phyloP scores from a whole-genome alignment of 2,797 vertebrate genomes.

The Sebastes iracundus region DNA sequence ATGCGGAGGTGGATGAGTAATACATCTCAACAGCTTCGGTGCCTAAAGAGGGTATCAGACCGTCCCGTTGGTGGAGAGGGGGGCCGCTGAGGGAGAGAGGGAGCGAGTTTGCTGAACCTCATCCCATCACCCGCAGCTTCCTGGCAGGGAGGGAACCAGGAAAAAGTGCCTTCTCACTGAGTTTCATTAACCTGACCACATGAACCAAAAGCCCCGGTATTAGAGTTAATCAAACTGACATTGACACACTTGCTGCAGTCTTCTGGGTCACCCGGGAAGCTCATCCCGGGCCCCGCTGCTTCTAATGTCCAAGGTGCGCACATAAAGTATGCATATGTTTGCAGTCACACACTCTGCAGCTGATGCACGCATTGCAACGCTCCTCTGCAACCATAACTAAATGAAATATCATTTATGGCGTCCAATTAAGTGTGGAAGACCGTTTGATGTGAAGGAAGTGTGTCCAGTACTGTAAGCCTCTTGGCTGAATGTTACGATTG shows the following conservation, averaged over 20 bases:
- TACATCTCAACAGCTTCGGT: slow-evolving; percentile 43
- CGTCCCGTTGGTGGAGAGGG: slow-evolving; percentile 47
- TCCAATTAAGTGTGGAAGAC: slow-evolving; percentile 71
- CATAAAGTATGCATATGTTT: slow-evolving; percentile 50
- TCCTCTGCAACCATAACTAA: slow-evolving; percentile 41
- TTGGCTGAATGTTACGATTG: slow-evolving; percentile 50
- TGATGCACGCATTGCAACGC: slow-evolving; percentile 15
- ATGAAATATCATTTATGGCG: slow-evolving; percentile 70
- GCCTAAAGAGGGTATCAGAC: slow-evolving; percentile 68
- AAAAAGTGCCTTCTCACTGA: slow-evolving; percentile 79
- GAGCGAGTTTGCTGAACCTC: slow-evolving; percentile 74
- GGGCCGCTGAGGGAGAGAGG: slow-evolving; percentile 38
- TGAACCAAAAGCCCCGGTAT: slow-evolving; percentile 82
- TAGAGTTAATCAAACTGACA: slow-evolving; percentile 84
- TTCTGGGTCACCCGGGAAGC: slow-evolving; percentile 71
- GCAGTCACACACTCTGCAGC: slow-evolving; percentile 16
- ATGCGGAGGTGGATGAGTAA: slow-evolving; percentile 20
- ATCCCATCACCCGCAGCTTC: slow-evolving; percentile 84
- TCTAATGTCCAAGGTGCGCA: slow-evolving; percentile 31
- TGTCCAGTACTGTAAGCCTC: slow-evolving; percentile 65
- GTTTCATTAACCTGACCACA: slow-evolving; percentile 89
- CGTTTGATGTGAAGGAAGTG: slow-evolving; percentile 63
- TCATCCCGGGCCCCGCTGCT: slow-evolving; percentile 68
- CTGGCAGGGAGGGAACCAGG: slow-evolving; percentile 74
- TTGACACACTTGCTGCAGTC: slow-evolving; percentile 71